Evolutionary conservation across 23 tunicate genomes (phyloP).

Genomic region (Ciona savignyi): DNA sequence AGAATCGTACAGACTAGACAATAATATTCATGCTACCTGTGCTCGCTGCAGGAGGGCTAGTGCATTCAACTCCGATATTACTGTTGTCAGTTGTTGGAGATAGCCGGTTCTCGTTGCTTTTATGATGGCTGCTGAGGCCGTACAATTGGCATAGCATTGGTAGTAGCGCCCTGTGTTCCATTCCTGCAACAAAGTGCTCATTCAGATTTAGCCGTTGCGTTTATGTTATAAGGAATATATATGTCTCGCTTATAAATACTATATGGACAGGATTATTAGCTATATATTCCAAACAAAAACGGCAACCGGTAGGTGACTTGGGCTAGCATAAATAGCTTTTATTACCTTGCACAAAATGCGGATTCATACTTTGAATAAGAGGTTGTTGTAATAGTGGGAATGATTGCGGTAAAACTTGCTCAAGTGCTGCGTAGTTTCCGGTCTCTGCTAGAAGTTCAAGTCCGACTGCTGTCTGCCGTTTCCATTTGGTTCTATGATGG

Average conservation of each 20-base stretch:
- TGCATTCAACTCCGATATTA: background rate
- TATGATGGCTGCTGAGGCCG: background rate
- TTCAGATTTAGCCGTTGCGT: too few species aligned
- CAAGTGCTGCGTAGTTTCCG: conserved; percentile 47
- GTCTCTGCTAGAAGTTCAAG: conserved; percentile 41
- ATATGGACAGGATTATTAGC: too few species aligned
- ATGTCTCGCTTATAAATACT: too few species aligned
- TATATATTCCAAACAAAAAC: too few species aligned
- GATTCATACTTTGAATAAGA: background rate
- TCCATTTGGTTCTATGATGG: conserved; percentile 45
- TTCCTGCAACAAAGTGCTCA: background rate
- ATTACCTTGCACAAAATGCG: background rate
- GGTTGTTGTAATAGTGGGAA: conserved; percentile 19
- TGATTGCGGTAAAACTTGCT: conserved; percentile 27
- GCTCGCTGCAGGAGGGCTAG: too few species aligned
- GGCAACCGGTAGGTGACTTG: too few species aligned
- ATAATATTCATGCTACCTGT: too few species aligned
- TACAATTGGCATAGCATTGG: background rate
- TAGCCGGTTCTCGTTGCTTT: background rate
- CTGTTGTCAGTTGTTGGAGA: background rate
- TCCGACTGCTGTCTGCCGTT: conserved; percentile 50
- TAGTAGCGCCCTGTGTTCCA: background rate
- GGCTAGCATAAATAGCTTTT: too few species aligned
- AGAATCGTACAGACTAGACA: too few species aligned
- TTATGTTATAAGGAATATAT: too few species aligned